These are phyloP conservation scores for Hoplias malabaricus DNA, from an alignment of 2,113 vertebrate genomes.

Conservation along the genomic window DNA sequence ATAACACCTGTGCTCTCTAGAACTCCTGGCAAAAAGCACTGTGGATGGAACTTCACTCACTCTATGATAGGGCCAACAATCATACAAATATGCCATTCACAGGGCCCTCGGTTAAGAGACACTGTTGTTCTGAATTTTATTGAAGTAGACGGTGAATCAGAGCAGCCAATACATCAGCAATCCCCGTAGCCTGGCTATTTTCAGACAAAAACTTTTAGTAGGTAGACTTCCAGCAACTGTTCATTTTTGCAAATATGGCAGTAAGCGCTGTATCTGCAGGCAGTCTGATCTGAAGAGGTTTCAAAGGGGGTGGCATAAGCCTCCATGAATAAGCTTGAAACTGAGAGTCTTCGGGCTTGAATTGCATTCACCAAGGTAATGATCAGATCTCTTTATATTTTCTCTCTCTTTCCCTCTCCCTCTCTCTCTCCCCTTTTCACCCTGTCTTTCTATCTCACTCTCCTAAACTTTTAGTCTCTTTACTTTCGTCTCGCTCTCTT, in stretches of 20 bases:
- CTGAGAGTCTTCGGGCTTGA: not conserved
- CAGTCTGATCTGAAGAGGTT: not conserved
- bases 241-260: not conserved
- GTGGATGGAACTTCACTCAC: too few species aligned
- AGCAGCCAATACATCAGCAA: not conserved
- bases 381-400: constrained; percentile 4
- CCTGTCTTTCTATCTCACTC: not conserved
- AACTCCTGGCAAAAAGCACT: too few species aligned
- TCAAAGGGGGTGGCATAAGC: not conserved
- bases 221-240: not conserved
- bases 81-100: too few species aligned
- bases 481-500: not conserved
- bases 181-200: not conserved
- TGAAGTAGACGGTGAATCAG: too few species aligned
- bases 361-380: not conserved
- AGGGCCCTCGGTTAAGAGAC: too few species aligned
- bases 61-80: too few species aligned
- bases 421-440: too few species aligned
- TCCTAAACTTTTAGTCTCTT: not conserved
- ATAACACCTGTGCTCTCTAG: too few species aligned
- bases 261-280: not conserved
- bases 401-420: not conserved
- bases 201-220: not conserved
- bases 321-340: not conserved
- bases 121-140: too few species aligned